Base-by-base conservation (phyloP, 2,113 vertebrate species). In the Gnathonemus echidnorhynchus region DNA sequence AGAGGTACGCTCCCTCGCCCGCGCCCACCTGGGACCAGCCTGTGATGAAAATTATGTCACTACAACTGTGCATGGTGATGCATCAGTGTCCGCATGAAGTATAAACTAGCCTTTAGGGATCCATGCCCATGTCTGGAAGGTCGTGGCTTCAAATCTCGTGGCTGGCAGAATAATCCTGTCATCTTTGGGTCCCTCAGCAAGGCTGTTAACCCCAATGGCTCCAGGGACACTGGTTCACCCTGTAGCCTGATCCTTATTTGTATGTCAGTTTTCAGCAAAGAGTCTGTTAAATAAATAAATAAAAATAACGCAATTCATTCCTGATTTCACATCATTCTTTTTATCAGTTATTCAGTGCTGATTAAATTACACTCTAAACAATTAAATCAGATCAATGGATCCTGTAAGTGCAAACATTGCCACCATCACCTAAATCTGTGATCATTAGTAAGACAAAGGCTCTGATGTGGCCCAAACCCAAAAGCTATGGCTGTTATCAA, bases 381-480 rank as follows among this genome's bases (percentile, higher is more conserved):
- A 94, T 95, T 92, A 93, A 94, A 95, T 94, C 21, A 89, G 90
- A 91, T 90, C 89, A 91, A 90, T 88, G 90, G 35, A 84, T 87
- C 46, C 42, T 89, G 90, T 39, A 80, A 90, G 90, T 45, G 83
- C 90, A 62, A 93, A 90, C 62, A 89, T 89, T 77, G 83, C 39
- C 89, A 89, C 42, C 80, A 46, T 35, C 70, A 66, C 62, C 9
- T 31, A 31, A 70, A 70, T 31, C 56, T 62, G 62, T 70, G n/a
- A 95, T 95, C 95, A 95, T 91, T 53, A 91, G 92, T 91, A 91
- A 94, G 93, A 94, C 95, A 93, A 95, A 94, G 95, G 93, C 90
- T 90, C 93, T 92, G 93, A 95, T 93, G 92, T 93, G 94, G 95
- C 94, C 93, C 94, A 87, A 66, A 92, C 90, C 93, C 92, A 93